These are phyloP conservation scores for Drepanosiphum platanoidis DNA, from an alignment of 2,888 invertebrate species.

Conservation along the genomic window DNA sequence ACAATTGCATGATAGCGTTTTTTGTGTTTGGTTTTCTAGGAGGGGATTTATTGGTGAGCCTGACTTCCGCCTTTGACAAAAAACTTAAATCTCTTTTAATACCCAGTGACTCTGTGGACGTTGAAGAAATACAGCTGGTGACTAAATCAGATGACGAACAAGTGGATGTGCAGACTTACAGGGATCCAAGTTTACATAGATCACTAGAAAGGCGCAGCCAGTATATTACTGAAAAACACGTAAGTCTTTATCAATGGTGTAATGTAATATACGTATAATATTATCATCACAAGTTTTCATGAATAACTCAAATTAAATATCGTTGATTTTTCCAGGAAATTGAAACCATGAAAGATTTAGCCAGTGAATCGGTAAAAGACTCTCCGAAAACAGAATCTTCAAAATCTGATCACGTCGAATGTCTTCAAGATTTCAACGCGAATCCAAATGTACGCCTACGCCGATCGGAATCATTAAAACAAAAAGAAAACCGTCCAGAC, in stretches of 20 bases:
- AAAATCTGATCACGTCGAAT: conserved; percentile 26
- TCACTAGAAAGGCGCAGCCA: conserved; percentile 62
- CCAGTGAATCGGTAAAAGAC: conserved; percentile 42
- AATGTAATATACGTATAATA: no score
- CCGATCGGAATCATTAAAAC: conserved; percentile 64
- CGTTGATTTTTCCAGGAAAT: conserved; percentile 53
- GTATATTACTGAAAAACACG: conserved; percentile 57
- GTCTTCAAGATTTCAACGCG: conserved; percentile 50
- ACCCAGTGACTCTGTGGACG: conserved; percentile 68
- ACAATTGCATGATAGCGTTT: conserved; percentile 64
- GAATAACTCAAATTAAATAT: not conserved
- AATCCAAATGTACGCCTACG: conserved; percentile 63
- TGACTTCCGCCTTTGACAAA: conserved; percentile 86
- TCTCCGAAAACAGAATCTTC: conserved; percentile 11
- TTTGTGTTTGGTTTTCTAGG: conserved; percentile 71
- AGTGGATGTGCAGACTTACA: conserved; percentile 63
- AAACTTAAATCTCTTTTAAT: conserved; percentile 80
- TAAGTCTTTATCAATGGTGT: not conserved
- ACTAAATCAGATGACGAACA: conserved; percentile 49
- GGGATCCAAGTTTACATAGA: conserved; percentile 64
- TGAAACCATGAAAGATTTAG: conserved; percentile 51
- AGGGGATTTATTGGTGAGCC: conserved; percentile 83
- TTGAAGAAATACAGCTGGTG: conserved; percentile 28
- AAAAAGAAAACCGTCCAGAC: conserved; percentile 69
- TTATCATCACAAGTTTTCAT: no score